Conservation (phyloP, 1,140 invertebrate genomes). For the Platorchestia sp. region DNA sequence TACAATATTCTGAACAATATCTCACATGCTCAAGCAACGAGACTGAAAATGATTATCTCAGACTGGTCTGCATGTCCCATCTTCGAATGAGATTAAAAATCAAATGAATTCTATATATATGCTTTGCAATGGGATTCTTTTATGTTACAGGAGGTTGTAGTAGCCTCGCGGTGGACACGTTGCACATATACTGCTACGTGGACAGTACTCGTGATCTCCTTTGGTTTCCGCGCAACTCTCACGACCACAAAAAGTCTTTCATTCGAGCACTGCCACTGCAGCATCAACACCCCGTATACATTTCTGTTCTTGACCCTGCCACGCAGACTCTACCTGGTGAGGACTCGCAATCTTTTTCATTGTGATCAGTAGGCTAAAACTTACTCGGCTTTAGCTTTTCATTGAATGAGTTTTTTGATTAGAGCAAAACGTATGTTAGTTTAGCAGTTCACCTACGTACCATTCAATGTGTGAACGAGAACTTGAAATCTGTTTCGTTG, state of each 20-base stretch:
- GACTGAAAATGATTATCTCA: neutral
- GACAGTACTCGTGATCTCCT: slow-evolving; percentile 52
- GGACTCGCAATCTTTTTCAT: too few relatives aligned
- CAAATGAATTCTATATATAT: neutral
- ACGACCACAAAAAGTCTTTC: slow-evolving; percentile 6
- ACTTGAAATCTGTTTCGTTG: too few relatives aligned
- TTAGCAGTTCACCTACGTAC: too few relatives aligned
- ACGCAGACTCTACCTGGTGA: slow-evolving; percentile 57
- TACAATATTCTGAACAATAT: neutral
- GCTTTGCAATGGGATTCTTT: neutral
- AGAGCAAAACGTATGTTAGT: too few relatives aligned
- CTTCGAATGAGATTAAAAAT: neutral
- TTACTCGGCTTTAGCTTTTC: too few relatives aligned
- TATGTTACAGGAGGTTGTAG: slow-evolving; percentile 58
- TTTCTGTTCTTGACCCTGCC: slow-evolving; percentile 60
- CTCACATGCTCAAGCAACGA: neutral
- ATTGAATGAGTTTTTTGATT: too few relatives aligned
- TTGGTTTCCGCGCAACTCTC: slow-evolving; percentile 56
- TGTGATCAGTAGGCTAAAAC: too few relatives aligned
- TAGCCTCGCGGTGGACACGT: slow-evolving; percentile 59
- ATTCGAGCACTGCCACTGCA: slow-evolving; percentile 10
- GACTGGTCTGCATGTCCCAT: neutral
- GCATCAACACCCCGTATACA: neutral
- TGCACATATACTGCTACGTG: slow-evolving; percentile 62
- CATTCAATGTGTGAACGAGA: too few relatives aligned